Evolutionary conservation across 2,888 invertebrate species (phyloP).

Genomic region (Campoletis raptor): DNA sequence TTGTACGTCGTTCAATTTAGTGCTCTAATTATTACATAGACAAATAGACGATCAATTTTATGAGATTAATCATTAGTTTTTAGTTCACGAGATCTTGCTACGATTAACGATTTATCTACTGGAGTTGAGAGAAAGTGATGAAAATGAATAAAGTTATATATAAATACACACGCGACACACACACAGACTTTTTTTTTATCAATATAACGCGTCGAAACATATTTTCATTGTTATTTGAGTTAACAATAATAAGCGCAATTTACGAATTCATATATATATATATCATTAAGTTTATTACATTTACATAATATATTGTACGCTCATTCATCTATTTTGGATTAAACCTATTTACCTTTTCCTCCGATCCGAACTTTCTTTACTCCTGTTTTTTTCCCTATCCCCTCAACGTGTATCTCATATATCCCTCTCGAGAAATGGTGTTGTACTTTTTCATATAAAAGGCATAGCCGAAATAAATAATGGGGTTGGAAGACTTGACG

Average conservation of each 20-base stretch:
- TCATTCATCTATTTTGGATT: constrained; percentile 79
- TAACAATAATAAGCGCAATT: constrained; percentile 62
- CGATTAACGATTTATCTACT: constrained; percentile 58
- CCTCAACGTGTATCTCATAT: constrained; percentile 78
- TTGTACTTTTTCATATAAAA: constrained; percentile 84
- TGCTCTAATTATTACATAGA: constrained; percentile 50
- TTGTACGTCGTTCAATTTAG: constrained; percentile 40
- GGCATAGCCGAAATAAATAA: constrained; percentile 83
- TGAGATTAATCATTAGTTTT: constrained; percentile 54
- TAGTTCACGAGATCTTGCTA: constrained; percentile 62
- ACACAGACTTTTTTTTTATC: constrained; percentile 49
- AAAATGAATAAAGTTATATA: constrained; percentile 60
- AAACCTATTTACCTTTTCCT: constrained; percentile 45
- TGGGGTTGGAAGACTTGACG: constrained; percentile 82
- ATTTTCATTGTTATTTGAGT: constrained; percentile 66
- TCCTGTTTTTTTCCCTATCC: constrained; percentile 64
- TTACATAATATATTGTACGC: constrained; percentile 80
- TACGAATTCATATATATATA: constrained; percentile 75
- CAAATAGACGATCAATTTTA: constrained; percentile 51
- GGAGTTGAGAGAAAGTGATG: constrained; percentile 37
- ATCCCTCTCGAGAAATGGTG: constrained; percentile 81
- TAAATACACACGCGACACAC: constrained; percentile 53
- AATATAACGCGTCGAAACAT: constrained; percentile 39
- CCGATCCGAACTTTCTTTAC: constrained; percentile 19
- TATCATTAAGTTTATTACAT: constrained; percentile 81